Evolutionary conservation across 2,113 vertebrate genomes (phyloP).

Genomic region (Gymnorhina tibicen): DNA sequence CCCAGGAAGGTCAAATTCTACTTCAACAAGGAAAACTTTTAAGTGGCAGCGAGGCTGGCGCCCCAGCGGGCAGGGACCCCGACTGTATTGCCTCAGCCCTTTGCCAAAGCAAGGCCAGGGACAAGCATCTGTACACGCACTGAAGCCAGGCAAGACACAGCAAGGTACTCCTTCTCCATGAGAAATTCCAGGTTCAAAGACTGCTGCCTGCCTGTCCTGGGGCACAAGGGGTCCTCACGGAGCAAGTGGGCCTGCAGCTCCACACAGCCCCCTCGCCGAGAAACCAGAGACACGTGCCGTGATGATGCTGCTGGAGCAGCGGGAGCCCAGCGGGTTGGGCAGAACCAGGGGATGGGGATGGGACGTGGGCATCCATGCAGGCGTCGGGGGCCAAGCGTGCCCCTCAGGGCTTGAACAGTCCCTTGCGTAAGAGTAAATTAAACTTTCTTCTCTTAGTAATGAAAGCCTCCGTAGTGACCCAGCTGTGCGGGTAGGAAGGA

Average conservation of each 20-base stretch:
- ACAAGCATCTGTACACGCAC: rapidly evolving
- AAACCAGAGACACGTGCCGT: rapidly evolving
- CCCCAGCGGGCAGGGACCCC: rapidly evolving
- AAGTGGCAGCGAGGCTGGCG: neutral
- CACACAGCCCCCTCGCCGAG: rapidly evolving
- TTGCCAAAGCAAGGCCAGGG: neutral
- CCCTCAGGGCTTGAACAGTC: neutral
- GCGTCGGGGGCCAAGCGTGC: rapidly evolving
- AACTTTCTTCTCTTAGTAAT: neutral
- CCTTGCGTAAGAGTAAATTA: neutral
- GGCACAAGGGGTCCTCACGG: neutral
- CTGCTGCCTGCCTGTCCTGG: neutral
- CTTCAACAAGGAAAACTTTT: conserved; percentile 95
- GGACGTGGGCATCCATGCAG: neutral
- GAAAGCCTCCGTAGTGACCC: neutral
- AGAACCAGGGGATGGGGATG: neutral
- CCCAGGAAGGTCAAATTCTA: conserved; percentile 90
- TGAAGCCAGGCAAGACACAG: neutral
- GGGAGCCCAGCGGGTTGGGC: neutral
- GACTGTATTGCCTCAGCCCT: neutral
- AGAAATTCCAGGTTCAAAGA: neutral
- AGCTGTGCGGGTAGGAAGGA: rapidly evolving
- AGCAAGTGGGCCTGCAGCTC: neutral
- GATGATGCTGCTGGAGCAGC: neutral
- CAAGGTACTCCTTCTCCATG: neutral